Conservation (phyloP, 2,888 invertebrate species). For the Philaethria dido region DNA sequence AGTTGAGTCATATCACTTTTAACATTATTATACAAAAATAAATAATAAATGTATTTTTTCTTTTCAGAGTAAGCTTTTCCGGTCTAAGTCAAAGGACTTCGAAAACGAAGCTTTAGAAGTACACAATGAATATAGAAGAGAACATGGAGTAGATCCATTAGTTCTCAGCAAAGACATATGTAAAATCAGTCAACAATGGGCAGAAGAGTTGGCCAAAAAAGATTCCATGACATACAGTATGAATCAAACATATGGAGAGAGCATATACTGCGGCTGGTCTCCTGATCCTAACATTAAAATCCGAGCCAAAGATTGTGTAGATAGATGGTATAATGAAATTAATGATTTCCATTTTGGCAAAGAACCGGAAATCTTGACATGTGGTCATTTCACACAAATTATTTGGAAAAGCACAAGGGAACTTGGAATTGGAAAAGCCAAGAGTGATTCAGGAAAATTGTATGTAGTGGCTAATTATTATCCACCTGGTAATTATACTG, state of each 20-base stretch:
- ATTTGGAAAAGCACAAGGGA: constrained; percentile 91
- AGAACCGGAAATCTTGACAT: constrained; percentile 86
- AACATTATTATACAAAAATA: not conserved
- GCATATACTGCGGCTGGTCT: constrained; percentile 88
- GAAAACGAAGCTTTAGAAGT: constrained; percentile 72
- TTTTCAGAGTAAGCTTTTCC: constrained; percentile 75
- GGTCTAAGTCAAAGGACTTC: constrained; percentile 68
- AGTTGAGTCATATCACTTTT: not conserved
- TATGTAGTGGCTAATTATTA: constrained; percentile 94
- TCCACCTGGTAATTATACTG: constrained; percentile 92
- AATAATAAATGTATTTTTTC: constrained; percentile 14
- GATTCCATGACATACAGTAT: constrained; percentile 87
- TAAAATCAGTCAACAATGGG: constrained; percentile 88
- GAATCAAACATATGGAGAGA: constrained; percentile 87
- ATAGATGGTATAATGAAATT: constrained; percentile 91
- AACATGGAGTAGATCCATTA: constrained; percentile 75
- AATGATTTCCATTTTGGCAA: constrained; percentile 87
- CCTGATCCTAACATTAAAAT: constrained; percentile 86
- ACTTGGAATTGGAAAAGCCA: constrained; percentile 90
- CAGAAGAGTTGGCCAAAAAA: constrained; percentile 85
- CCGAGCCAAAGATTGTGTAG: constrained; percentile 87
- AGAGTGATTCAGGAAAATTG: constrained; percentile 89
- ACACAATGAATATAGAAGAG: constrained; percentile 73
- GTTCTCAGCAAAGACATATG: constrained; percentile 86
- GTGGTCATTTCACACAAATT: constrained; percentile 90